Conservation (phyloP, 2,888 invertebrate species). For the Bellardia bayeri region DNA sequence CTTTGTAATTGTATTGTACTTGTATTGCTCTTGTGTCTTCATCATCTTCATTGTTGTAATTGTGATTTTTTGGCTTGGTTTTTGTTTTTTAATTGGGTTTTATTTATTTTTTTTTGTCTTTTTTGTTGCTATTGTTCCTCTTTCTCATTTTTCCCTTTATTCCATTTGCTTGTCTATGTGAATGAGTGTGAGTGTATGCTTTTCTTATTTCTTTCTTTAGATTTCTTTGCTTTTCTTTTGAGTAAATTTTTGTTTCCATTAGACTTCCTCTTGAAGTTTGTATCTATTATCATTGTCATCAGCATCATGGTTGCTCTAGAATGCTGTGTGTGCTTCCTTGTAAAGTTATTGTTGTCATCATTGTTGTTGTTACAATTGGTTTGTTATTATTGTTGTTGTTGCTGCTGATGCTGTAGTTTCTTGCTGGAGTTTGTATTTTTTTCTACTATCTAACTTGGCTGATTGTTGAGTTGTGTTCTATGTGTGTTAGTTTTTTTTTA, state of each 20-base stretch:
- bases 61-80: conserved; percentile 16
- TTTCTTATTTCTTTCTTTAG: background rate
- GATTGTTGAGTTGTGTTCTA: conserved; percentile 6
- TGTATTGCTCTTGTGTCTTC: background rate
- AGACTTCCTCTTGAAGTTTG: conserved; percentile 64
- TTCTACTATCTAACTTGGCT: conserved; percentile 2
- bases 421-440: background rate
- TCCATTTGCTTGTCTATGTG: background rate
- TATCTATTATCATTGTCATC: conserved; percentile 65
- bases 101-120: background rate
- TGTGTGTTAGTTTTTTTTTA: background rate
- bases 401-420: background rate
- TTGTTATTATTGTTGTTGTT: background rate
- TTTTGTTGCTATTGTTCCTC: conserved; percentile 5
- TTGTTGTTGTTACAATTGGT: background rate
- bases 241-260: conserved; percentile 32
- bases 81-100: background rate
- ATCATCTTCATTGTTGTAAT: conserved; percentile 16
- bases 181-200: background rate
- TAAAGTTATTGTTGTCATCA: conserved; percentile 47
- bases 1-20: background rate
- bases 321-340: conserved; percentile 14
- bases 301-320: conserved; percentile 23
- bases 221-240: conserved; percentile 36
- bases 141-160: background rate